Evolutionary conservation across 2,888 invertebrate genomes (phyloP), one percentile per base, ranked within the genome.

Genomic region (Lymantria dispar): DNA sequence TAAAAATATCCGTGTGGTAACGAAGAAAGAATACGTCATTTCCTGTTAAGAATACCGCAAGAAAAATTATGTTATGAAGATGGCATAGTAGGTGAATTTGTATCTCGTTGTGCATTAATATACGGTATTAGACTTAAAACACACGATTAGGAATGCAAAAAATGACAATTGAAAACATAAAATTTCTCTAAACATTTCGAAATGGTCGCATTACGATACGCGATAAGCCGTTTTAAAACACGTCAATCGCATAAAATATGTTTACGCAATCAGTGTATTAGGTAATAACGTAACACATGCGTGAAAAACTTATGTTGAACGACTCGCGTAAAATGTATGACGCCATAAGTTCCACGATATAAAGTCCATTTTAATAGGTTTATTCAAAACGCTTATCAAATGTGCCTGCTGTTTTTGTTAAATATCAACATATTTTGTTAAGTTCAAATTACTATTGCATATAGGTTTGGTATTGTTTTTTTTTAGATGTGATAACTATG

Each of bases 201-300:
- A 54, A 61, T 50, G 47, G 64, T 52, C 39, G 53, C 52, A 56
- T 58, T 63, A 65, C 56, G 52, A 52, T 58, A 53, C 38, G 48
- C 66, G 62, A 68, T 63, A 65, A 62, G 59, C 50, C 43, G 47
- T 58, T 64, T 60, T 54, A 58, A 48, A 56, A 48, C 51, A 62
- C 56, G 61, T 58, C 60, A 60, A 54, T 60, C 47, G 57, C 55
- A 62, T 62, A 59, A 69, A 63, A 58, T 56, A 54, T 59, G 51
- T 58, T 66, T 58, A 64, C 52, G 66, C 58, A 68, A 68, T 62
- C 56, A 53, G 31, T 50, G 56, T 58, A 54, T 64, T 70, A 66
- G 55, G 64, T 68, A 70, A 62, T 62, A 66, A 58, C 58, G 45
- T 55, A 59, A 56, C 65, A 60, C 45, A 66, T 57, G 60, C 56